A percentile compares a stretch with the other conserved stretches of the same genome.
phyloP scores from a whole-genome alignment of 2,797 vertebrate species.

The Basileuterus tristriatus region DNA sequence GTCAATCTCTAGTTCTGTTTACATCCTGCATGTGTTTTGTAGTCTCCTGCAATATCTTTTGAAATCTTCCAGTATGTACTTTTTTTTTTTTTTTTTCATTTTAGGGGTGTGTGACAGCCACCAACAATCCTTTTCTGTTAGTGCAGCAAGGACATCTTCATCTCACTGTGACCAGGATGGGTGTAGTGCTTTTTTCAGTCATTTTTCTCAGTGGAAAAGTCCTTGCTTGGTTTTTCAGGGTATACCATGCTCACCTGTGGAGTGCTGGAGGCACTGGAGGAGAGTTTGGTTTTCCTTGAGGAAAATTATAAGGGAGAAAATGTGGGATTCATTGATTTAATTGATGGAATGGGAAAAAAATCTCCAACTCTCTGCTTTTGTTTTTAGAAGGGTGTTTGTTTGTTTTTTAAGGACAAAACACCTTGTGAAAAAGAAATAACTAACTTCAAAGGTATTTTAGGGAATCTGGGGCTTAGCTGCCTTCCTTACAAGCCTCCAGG shows the following conservation, averaged over 20 bases:
- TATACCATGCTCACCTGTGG: neutral
- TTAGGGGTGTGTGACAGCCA: fast-evolving
- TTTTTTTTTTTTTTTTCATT: too few species aligned
- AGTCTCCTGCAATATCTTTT: neutral
- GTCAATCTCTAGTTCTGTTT: neutral
- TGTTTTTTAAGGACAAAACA: neutral
- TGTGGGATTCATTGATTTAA: neutral
- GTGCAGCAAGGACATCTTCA: neutral
- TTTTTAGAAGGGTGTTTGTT: neutral
- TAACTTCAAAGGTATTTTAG: neutral
- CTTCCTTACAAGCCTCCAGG: neutral
- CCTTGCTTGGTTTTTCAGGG: neutral
- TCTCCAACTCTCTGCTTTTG: fast-evolving
- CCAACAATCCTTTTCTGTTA: neutral
- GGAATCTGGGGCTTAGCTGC: neutral
- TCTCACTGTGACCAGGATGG: neutral
- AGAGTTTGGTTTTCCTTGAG: neutral
- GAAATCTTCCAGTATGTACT: neutral
- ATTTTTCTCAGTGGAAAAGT: neutral
- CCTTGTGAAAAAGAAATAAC: neutral
- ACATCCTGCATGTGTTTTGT: neutral
- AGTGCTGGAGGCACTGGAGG: fast-evolving
- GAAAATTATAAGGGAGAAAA: neutral
- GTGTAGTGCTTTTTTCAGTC: neutral
- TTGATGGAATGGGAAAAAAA: neutral